Evolutionary conservation across 2,797 vertebrate species (phyloP).

Genomic region (Notoglanidium macrostoma): DNA sequence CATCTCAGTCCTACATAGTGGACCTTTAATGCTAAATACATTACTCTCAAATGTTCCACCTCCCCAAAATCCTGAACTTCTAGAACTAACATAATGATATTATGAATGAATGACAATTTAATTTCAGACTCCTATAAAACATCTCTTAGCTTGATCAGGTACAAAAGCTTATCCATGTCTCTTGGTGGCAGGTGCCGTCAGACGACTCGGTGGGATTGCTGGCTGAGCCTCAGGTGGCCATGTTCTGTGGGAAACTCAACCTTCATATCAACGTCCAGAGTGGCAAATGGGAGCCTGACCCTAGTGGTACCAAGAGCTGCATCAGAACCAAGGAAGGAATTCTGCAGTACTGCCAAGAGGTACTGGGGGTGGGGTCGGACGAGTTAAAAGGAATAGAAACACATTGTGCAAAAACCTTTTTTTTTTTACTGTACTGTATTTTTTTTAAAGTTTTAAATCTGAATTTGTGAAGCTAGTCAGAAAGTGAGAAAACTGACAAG

Average conservation of each 20-base stretch:
- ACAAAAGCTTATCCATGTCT: neutral
- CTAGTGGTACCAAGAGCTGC: conserved; percentile 88
- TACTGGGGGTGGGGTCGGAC: conserved; percentile 48
- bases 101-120: neutral
- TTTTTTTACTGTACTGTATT: too few species aligned
- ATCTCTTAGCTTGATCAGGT: neutral
- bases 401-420: neutral
- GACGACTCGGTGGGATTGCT: conserved; percentile 76
- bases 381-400: neutral
- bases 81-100: neutral
- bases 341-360: conserved; percentile 97
- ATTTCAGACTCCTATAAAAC: neutral
- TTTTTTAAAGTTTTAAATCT: neutral
- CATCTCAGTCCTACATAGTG: too few species aligned
- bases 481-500: neutral
- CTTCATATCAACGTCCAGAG: conserved; percentile 98
- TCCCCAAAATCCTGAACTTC: neutral
- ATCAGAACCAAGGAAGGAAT: conserved; percentile 89
- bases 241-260: conserved; percentile 97
- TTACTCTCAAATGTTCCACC: neutral
- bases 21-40: neutral
- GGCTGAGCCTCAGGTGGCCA: conserved; percentile 95
- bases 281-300: conserved; percentile 94
- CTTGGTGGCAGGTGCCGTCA: conserved; percentile 68
- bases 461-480: neutral